Evolutionary conservation across 2,888 invertebrate species (phyloP), one percentile per base, ranked within the genome.

Genomic region (Strigamia transsilvanica): DNA sequence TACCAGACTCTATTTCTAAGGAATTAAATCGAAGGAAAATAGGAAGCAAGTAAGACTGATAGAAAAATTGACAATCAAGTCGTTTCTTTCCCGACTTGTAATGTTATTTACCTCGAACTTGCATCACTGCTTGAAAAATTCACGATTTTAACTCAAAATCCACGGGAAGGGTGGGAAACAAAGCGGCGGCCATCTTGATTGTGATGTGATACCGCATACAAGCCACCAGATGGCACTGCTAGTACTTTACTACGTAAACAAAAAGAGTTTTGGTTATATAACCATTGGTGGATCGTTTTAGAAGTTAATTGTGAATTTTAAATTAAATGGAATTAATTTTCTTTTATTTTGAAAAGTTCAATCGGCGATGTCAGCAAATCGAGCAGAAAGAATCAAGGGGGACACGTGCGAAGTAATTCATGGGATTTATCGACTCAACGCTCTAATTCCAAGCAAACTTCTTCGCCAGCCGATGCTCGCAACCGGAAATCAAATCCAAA

Each of bases 21-120:
- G 80, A 80, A 27, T 56, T 80, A 27, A 80, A 61, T 32, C 80
- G 80, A 32, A 46, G 80, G 32, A 51, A 61, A 80, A 61, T 61
- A 27, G 80, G 61, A 5, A 27, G 23, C 51, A 61, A 51, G 80
- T 80, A 42, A 80, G 80, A 3, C 0, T 3, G 6, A 38, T 6
- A 7, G 34, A 3, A 34, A 34, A 34, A 34, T 34, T 34, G 7
- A 34, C 7, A 21, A 73, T 1, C 2, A 73, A 5, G 15, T 46
- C 15, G 46, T 46, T 46, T n/a, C n/a, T n/a, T 46, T 46, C 12
- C 12, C 15, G 15, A 6, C 15, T 46, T 46, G 34, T 34, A 6
- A 38, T 46, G 46, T 46, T n/a, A 15, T 12, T 46, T 46, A 9
- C 46, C 46, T 38, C 6, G 34, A 34, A 34, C 34, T 34, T 34